Percentiles rank a stretch among this genome's conserved stretches.
phyloP scores from a whole-genome alignment of 2,113 vertebrate genomes.

The Pelecanoides urinatrix region DNA sequence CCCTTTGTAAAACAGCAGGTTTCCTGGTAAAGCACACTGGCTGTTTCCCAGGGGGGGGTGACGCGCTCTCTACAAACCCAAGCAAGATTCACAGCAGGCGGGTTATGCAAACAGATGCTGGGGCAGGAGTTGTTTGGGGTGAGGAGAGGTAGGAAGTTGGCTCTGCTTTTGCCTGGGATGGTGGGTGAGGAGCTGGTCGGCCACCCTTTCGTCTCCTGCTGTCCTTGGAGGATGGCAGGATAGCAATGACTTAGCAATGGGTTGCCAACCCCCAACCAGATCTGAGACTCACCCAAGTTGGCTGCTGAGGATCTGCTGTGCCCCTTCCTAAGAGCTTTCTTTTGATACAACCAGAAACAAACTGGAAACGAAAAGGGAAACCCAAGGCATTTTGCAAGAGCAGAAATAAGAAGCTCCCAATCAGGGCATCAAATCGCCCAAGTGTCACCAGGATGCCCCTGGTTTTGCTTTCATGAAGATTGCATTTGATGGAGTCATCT shows the following conservation, averaged over 20 bases:
- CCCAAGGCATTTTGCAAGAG: not conserved
- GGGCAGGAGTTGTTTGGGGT: not conserved
- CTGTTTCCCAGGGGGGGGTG: slow-evolving; percentile 2
- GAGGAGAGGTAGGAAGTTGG: not conserved
- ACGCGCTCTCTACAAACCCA: not conserved
- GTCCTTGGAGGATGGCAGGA: not conserved
- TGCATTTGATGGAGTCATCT: rapidly evolving
- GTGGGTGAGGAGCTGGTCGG: not conserved
- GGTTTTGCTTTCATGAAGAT: not conserved
- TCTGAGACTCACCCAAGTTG: not conserved
- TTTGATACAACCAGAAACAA: not conserved
- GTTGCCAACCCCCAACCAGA: not conserved
- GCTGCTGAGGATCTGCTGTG: not conserved
- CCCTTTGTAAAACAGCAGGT: slow-evolving; percentile 50
- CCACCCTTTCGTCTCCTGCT: not conserved
- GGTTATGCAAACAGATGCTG: not conserved
- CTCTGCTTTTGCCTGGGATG: not conserved
- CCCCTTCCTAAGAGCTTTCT: not conserved
- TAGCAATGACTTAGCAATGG: not conserved
- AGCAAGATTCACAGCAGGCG: not conserved
- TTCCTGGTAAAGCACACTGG: not conserved
- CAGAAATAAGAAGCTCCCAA: not conserved
- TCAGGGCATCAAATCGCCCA: not conserved
- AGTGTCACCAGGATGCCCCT: not conserved
- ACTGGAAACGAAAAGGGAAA: not conserved